Conservation (phyloP, 2,113 vertebrate genomes). For the Ophthalmolycus amberensis region DNA sequence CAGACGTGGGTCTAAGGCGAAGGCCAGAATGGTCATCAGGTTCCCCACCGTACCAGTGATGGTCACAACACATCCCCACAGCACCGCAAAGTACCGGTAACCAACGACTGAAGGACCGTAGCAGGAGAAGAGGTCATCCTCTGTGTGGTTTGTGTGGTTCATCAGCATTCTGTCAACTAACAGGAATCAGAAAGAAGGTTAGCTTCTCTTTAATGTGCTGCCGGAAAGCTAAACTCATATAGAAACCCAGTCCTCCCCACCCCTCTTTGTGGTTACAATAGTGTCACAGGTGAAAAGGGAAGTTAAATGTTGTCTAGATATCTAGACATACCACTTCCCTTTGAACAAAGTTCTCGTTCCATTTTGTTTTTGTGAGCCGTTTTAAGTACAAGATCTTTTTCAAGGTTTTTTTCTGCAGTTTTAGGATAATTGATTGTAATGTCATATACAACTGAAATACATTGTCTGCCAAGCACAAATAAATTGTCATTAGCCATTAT, state of each 20-base stretch:
- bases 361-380: not conserved
- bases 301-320: not conserved
- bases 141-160: conserved; percentile 70
- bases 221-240: not conserved
- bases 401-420: not conserved
- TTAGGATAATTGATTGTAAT: not conserved
- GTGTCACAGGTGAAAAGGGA: conserved; percentile 5
- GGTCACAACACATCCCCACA: conserved; percentile 85
- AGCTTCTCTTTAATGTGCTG: not conserved
- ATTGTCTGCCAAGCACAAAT: not conserved
- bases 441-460: not conserved
- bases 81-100: conserved; percentile 87
- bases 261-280: not conserved
- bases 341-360: not conserved
- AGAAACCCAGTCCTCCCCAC: not conserved
- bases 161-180: conserved; percentile 64
- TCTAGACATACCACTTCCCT: conserved; percentile 32
- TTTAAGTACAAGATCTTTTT: not conserved
- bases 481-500: not conserved
- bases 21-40: conserved; percentile 87
- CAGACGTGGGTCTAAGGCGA: conserved; percentile 81
- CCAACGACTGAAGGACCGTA: conserved; percentile 82
- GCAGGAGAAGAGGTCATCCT: conserved; percentile 84
- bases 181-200: not conserved
- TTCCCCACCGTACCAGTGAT: conserved; percentile 87